Percentiles rank a stretch among this genome's conserved stretches.
These are phyloP conservation scores for Ditula angustiorana DNA, from an alignment of 2,888 invertebrate genomes.

Conservation along the genomic window DNA sequence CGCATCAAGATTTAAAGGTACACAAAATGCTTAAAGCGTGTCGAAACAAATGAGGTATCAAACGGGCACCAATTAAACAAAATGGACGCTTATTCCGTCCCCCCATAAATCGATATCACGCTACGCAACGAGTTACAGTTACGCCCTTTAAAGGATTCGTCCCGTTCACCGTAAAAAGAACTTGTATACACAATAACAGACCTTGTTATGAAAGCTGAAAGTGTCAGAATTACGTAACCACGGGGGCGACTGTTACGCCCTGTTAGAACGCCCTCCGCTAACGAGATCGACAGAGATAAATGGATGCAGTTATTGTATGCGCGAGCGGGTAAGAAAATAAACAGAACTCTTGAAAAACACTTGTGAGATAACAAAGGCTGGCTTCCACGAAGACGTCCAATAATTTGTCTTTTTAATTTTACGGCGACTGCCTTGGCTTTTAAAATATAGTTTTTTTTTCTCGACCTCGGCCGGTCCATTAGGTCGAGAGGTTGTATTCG, in stretches of 20 bases:
- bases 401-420: conserved; percentile 86
- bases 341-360: conserved; percentile 84
- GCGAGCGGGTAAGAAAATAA: conserved; percentile 71
- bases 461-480: conserved; percentile 77
- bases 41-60: conserved; percentile 73
- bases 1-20: conserved; percentile 52
- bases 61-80: conserved; percentile 78
- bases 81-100: conserved; percentile 79
- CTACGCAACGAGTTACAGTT: conserved; percentile 69
- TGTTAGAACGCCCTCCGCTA: conserved; percentile 79
- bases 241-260: conserved; percentile 82
- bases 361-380: conserved; percentile 84
- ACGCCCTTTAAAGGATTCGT: conserved; percentile 78
- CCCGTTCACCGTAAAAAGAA: conserved; percentile 63
- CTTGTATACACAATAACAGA: conserved; percentile 73
- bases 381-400: conserved; percentile 84
- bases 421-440: conserved; percentile 82
- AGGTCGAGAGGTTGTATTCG: conserved; percentile 73
- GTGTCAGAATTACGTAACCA: conserved; percentile 83
- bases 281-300: conserved; percentile 78
- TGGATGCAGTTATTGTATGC: conserved; percentile 60
- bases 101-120: conserved; percentile 81
- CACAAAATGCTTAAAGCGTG: conserved; percentile 67
- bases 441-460: conserved; percentile 72
- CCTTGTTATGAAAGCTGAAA: conserved; percentile 82